Percentiles rank a stretch among this genome's conserved stretches.
Conservation (phyloP, 2,797 vertebrate genomes). For the Tadarida brasiliensis region DNA sequence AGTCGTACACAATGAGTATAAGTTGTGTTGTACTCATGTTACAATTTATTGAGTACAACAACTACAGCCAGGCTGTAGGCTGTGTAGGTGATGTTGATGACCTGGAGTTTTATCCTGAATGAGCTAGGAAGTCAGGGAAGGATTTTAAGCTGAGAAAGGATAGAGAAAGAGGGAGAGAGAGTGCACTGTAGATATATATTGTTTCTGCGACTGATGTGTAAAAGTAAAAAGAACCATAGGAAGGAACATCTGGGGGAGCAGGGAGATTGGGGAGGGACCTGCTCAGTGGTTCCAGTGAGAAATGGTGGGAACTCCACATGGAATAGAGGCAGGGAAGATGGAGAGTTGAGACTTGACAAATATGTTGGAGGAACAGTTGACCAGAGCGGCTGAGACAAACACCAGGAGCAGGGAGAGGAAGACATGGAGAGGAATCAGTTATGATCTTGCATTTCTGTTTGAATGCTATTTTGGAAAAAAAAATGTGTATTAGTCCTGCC, state of each 20-base stretch:
- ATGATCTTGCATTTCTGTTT: neutral
- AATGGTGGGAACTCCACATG: neutral
- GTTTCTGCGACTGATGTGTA: neutral
- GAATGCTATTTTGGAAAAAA: neutral
- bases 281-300: neutral
- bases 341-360: neutral
- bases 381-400: neutral
- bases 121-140: neutral
- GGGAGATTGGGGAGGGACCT: no score
- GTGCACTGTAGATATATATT: neutral
- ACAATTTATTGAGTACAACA: neutral
- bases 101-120: neutral
- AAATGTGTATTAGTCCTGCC: neutral
- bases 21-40: no score
- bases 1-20: neutral
- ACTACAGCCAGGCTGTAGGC: neutral
- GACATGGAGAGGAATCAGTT: neutral
- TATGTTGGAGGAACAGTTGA: neutral
- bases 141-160: neutral
- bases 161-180: no score
- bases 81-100: neutral
- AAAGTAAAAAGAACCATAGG: neutral
- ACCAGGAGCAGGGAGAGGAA: neutral
- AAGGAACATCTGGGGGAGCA: neutral
- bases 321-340: neutral